Base-by-base conservation (phyloP, 2,888 invertebrate species). In the Muschampia staudingeri region DNA sequence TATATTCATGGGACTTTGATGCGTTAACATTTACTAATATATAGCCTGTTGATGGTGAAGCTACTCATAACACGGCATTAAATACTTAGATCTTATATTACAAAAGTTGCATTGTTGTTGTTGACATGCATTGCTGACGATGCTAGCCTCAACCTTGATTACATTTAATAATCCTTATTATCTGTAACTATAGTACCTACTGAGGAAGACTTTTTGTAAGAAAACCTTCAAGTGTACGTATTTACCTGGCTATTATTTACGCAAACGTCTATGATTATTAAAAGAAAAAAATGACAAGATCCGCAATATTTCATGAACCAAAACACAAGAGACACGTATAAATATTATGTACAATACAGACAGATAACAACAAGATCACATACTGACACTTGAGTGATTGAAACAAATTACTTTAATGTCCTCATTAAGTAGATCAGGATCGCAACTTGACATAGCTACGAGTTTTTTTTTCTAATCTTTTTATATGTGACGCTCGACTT, bases 201-300 rank as follows among this genome's bases (percentile, higher is more conserved):
- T 78, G 73, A 94, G 94, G 94, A 95, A 95, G 92, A 91, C 87
- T 94, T 94, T 94, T 95, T 95, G 88, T 89, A 87, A 71, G 56
- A 87, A 91, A 93, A 91, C 94, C 93, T 95, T 94, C 92, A 89
- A 85, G 87, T 88, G 70, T 25, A 42, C 7, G 65, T 67, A 34
- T 12, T 14, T 12, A 72, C 12, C 14, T 61, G 30, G 9, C 70
- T 71, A 71, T 78, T 19, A 72, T 72, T 72, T 71, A 78, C 78
- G 14, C 25, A 78, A 72, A 34, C 71, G 34, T 56, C 25, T 56
- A 40, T 61, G 56, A 44, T 78, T 72, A 30, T 40, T 61, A 30
- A 30, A 61, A 25, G 61, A 30, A 61, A 61, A 61, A 61, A 61
- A 61, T 1, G 25, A 30, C 61, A 61, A 61, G 30, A 30, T 25